Percentiles rank a stretch among this genome's conserved stretches.
phyloP scores from a whole-genome alignment of 2,797 vertebrate species.

The Pangasius krempfi region DNA sequence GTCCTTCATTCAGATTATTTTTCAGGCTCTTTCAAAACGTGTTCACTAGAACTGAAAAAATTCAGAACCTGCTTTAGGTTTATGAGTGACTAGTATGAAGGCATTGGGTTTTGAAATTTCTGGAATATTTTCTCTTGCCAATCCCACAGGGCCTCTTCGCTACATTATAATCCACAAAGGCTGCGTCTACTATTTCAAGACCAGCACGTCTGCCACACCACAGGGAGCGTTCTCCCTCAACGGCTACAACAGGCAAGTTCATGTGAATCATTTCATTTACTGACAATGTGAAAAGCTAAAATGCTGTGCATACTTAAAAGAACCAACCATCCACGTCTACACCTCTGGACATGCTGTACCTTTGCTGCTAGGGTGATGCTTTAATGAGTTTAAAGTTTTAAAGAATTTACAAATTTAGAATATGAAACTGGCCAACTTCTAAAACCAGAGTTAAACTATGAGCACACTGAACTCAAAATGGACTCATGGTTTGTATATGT shows the following conservation, averaged over 20 bases:
- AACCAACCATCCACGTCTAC: not conserved
- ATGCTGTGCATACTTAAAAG: not conserved
- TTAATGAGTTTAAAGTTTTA: not conserved
- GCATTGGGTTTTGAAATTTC: not conserved
- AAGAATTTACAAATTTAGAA: not conserved
- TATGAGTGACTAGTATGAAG: not conserved
- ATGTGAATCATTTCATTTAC: not conserved
- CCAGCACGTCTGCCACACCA: slow-evolving; percentile 87
- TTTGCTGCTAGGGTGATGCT: not conserved
- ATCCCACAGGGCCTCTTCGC: slow-evolving; percentile 86
- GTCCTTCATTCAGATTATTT: not conserved
- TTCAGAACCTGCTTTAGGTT: slow-evolving; percentile 5
- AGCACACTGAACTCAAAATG: not conserved
- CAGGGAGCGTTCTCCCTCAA: slow-evolving; percentile 96
- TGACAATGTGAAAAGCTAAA: not conserved
- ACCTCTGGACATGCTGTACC: not conserved
- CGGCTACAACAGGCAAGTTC: slow-evolving; percentile 92
- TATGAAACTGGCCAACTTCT: not conserved
- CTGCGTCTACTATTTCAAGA: slow-evolving; percentile 96
- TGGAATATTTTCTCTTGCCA: slow-evolving; percentile 16
- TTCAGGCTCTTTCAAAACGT: not conserved
- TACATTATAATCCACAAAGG: slow-evolving; percentile 94
- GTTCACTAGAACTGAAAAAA: not conserved
- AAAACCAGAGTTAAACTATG: not conserved
- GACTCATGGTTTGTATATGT: not conserved